Percentiles rank a stretch among this genome's conserved stretches.
Evolutionary conservation across 2,797 vertebrate species (phyloP).

Genomic region (Cottoperca gobio): DNA sequence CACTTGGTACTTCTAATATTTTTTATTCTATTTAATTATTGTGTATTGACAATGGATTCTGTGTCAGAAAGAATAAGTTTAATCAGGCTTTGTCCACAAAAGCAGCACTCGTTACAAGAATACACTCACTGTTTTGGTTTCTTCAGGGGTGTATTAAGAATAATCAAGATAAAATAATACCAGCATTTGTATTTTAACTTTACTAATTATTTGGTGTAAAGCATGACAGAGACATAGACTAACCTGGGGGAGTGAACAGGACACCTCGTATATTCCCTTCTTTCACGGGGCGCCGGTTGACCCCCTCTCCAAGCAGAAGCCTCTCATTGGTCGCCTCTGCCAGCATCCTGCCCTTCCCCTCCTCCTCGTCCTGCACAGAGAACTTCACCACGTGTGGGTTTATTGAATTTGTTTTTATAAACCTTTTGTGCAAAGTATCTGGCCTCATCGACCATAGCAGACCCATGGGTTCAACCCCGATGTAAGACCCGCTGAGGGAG

Average conservation of each 20-base stretch:
- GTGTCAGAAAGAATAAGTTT: too few relatives aligned
- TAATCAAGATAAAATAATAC: too few relatives aligned
- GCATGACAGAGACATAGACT: neutral
- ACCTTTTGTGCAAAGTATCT: conserved; percentile 10
- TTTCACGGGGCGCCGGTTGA: conserved; percentile 38
- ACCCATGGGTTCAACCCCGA: conserved; percentile 85
- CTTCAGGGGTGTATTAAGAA: too few relatives aligned
- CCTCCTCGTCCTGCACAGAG: conserved; percentile 66
- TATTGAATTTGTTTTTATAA: conserved; percentile 75
- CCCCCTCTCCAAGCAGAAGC: conserved; percentile 52
- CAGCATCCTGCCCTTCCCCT: conserved; percentile 12
- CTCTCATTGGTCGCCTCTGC: conserved; percentile 64
- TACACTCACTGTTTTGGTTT: too few relatives aligned
- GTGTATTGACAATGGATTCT: too few relatives aligned
- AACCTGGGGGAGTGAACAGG: conserved; percentile 67
- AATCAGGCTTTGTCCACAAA: too few relatives aligned
- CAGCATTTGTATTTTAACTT: too few relatives aligned
- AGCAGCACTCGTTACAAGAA: too few relatives aligned
- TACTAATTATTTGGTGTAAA: too few relatives aligned
- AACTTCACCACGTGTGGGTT: conserved; percentile 77
- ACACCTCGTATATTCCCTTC: conserved; percentile 49
- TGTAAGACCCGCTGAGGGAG: conserved; percentile 80
- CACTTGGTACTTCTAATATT: too few relatives aligned
- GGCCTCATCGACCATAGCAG: conserved; percentile 84
- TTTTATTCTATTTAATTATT: too few relatives aligned